Evolutionary conservation across 2,113 vertebrate genomes (phyloP).

Genomic region (Oreocharis arfaki): DNA sequence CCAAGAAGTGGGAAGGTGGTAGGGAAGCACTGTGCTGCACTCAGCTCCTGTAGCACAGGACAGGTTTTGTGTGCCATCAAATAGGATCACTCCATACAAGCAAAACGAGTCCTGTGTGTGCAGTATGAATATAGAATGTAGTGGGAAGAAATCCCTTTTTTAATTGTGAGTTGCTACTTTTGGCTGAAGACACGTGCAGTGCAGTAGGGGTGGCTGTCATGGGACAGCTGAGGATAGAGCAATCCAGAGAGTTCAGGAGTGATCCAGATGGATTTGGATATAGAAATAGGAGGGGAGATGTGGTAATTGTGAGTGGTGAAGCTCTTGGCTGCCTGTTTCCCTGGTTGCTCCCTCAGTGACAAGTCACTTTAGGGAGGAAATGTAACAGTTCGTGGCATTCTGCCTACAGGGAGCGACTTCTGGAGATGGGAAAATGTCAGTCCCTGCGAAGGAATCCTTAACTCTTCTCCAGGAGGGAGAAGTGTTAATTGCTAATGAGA

Average conservation of each 20-base stretch:
- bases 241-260: background rate
- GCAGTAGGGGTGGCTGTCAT: background rate
- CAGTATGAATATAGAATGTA: background rate
- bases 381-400: background rate
- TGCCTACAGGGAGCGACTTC: background rate
- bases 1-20: background rate
- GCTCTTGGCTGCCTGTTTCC: background rate
- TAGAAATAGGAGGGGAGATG: background rate
- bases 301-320: background rate
- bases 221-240: background rate
- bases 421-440: background rate
- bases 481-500: background rate
- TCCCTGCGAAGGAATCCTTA: accelerated
- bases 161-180: background rate
- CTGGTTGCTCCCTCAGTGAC: background rate
- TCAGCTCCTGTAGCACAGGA: background rate
- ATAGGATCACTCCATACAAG: background rate
- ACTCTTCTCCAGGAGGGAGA: background rate
- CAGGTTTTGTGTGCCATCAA: background rate
- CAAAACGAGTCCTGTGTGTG: background rate
- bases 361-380: background rate
- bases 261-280: background rate
- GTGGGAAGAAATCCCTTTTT: background rate
- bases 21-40: background rate
- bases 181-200: background rate